Evolutionary conservation across 2,113 vertebrate species (phyloP), one percentile per base, ranked within the genome.

Genomic region (Tor tambroides): DNA sequence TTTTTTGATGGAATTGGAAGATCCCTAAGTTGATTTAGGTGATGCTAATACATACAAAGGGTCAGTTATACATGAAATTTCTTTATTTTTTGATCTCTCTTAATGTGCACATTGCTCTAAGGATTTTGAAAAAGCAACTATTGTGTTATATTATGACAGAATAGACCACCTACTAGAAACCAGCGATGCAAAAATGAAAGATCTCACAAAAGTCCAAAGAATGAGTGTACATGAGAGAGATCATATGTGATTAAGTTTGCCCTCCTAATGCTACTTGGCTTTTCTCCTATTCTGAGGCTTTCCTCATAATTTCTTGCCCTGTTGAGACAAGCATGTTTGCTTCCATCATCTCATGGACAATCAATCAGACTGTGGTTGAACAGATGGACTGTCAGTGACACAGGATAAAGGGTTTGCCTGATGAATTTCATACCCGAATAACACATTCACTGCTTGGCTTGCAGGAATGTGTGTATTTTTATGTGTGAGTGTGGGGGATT

Each of bases 351-450:
- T 80, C 35, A 32, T n/a, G 26, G 35, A 74, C 79, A 54, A 85
- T 88, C 51, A 85, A 56, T 88, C 87, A 85, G 77, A 88, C 38
- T n/a, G 80, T 85, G 75, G 23, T 23, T 71, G 38, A 51, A 59
- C 65, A 85, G 49, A 59, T 80, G 83, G 77, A 75, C n/a, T 28
- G 15, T 67, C 11, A 19, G 8, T 80, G 23, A 79, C 61, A 79
- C 14, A 51, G 65, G 32, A 41, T 61, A 54, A 87, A 61, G 6
- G 65, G 74, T 30, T 59, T 78, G 56, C 59, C 6, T 78, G 30
- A 83, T 83, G 30, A 12, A 80, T 88, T 30, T 65, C 38, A 76
- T 76, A 3, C 41, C 1, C 6, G 12, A 38, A 75, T 75, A 75
- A 82, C 56, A 46, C 46, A 61, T 77, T n/a, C 56, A 77, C 43